These are phyloP conservation scores for Spatulosminthurus flaviceps DNA, from an alignment of 2,888 invertebrate genomes.

Conservation along the genomic window DNA sequence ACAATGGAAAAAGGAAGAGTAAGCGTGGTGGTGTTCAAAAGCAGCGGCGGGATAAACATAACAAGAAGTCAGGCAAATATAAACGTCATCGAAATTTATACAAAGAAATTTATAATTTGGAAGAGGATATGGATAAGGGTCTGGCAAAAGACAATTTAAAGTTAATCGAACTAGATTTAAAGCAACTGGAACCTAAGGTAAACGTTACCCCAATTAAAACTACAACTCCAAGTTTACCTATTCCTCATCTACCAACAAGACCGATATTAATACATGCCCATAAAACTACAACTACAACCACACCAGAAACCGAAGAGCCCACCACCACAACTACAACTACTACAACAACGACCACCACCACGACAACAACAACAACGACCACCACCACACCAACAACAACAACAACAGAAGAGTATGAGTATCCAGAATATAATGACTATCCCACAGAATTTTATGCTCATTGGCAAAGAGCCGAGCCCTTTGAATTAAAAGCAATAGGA, in stretches of 20 bases:
- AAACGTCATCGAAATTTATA: not conserved
- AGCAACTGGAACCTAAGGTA: slow-evolving; percentile 24
- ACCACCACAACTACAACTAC: slow-evolving; percentile 30
- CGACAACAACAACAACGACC: slow-evolving; percentile 3
- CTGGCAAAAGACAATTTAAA: slow-evolving; percentile 26
- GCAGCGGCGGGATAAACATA: too few species aligned
- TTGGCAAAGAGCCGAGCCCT: slow-evolving; percentile 33
- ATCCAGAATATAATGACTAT: slow-evolving; percentile 7
- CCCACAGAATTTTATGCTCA: not conserved
- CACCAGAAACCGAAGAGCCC: too few species aligned
- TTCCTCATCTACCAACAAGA: slow-evolving; percentile 28
- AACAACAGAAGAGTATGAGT: slow-evolving; percentile 6
- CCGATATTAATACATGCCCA: not conserved
- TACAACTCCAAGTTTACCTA: not conserved
- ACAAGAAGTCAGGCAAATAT: not conserved
- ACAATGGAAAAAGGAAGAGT: too few species aligned
- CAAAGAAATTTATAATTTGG: slow-evolving; percentile 13
- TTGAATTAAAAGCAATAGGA: slow-evolving; percentile 34
- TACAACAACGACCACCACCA: not conserved
- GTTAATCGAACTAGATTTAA: slow-evolving; percentile 32
- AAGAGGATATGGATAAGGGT: slow-evolving; percentile 21
- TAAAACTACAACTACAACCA: not conserved
- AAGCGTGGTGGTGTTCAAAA: not conserved
- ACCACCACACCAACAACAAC: slow-evolving; percentile 1
- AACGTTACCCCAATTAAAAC: not conserved